Conservation (phyloP, 2,797 vertebrate genomes). For the Pseudopleuronectes americanus region DNA sequence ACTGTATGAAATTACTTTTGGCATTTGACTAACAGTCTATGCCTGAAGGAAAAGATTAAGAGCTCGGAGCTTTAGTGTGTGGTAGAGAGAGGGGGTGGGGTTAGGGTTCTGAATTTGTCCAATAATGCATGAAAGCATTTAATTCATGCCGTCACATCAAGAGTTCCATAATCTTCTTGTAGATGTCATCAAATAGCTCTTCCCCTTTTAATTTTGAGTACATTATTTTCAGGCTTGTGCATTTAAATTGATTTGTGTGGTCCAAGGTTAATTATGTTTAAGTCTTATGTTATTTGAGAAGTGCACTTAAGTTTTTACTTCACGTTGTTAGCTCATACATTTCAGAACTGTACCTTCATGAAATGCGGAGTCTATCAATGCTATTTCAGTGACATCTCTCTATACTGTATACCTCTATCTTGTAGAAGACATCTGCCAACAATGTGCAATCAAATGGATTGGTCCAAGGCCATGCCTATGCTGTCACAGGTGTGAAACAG, state of each 20-base stretch:
- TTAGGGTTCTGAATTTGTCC: background rate
- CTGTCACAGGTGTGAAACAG: constrained; percentile 77
- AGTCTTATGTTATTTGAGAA: no score
- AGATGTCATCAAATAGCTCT: background rate
- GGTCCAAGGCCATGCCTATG: constrained; percentile 79
- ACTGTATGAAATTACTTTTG: no score
- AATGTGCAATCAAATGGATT: constrained; percentile 65
- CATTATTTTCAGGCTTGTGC: no score
- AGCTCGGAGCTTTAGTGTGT: no score
- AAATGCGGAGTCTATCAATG: no score
- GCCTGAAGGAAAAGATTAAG: no score
- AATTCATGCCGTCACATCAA: background rate
- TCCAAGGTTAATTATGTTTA: background rate
- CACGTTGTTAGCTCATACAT: no score
- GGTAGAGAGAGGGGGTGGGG: background rate
- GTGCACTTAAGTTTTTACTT: no score
- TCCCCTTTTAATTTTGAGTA: background rate
- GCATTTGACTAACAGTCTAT: no score
- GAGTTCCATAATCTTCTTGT: background rate
- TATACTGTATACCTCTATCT: background rate
- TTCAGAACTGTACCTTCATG: no score
- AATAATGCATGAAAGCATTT: background rate
- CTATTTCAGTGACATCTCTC: no score
- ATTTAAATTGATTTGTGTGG: background rate
- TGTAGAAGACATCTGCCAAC: constrained; percentile 64